A percentile compares a stretch with the other conserved stretches of the same genome.
Evolutionary conservation across 1,140 invertebrate species (phyloP).

Genomic region (Trachymyrmex septentrionalis): DNA sequence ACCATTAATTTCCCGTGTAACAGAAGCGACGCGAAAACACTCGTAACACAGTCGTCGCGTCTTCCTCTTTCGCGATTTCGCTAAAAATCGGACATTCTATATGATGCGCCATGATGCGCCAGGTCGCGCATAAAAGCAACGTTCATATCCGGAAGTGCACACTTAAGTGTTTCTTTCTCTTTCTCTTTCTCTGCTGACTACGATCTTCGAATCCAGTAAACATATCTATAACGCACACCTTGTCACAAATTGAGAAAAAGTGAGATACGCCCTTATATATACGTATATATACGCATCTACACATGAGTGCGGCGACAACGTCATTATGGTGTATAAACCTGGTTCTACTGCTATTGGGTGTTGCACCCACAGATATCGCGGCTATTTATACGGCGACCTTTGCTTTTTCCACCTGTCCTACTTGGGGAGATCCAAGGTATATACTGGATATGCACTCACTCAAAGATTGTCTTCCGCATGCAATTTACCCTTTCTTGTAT

Average conservation of each 20-base stretch:
- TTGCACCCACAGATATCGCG: constrained; percentile 67
- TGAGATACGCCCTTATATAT: not conserved
- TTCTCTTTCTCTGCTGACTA: not conserved
- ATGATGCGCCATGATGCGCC: not conserved
- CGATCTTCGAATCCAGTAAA: constrained; percentile 5
- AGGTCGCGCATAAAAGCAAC: constrained; percentile 14
- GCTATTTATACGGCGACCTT: constrained; percentile 67
- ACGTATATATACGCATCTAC: not conserved
- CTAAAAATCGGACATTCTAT: constrained; percentile 34
- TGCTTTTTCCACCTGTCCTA: constrained; percentile 53
- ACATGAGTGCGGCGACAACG: not conserved
- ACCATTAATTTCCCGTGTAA: constrained; percentile 51
- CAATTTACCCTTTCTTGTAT: constrained; percentile 7
- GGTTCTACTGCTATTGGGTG: constrained; percentile 56
- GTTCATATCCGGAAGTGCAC: constrained; percentile 26
- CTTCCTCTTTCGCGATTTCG: constrained; percentile 23
- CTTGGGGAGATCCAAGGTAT: constrained; percentile 44
- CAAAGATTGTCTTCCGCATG: constrained; percentile 37
- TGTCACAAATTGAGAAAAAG: constrained; percentile 30
- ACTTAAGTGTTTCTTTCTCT: constrained; percentile 1
- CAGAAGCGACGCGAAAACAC: constrained; percentile 25
- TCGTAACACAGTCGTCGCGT: constrained; percentile 6
- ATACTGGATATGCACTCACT: not conserved
- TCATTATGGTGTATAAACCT: constrained; percentile 31
- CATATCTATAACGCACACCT: constrained; percentile 13